These are phyloP conservation scores for Rhabdomys dilectus DNA, from an alignment of 2,113 vertebrate genomes.

Conservation along the genomic window DNA sequence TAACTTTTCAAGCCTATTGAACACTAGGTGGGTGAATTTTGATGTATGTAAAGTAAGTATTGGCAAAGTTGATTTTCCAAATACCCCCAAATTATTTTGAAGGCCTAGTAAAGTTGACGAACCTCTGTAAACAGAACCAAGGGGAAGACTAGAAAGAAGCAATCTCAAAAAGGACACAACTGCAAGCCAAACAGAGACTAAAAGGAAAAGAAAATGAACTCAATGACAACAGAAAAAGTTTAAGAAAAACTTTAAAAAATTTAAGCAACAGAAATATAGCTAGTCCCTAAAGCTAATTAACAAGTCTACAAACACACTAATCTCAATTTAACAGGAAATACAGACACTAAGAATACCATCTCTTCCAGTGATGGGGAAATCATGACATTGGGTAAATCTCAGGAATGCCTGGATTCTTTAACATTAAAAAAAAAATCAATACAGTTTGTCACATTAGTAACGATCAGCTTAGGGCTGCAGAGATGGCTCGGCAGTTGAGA, in stretches of 20 bases:
- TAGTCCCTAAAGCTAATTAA: background rate
- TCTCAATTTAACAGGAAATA: background rate
- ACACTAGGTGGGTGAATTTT: background rate
- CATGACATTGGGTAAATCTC: background rate
- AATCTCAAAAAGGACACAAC: background rate
- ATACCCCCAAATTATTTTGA: background rate
- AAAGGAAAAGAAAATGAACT: slow-evolving; percentile 23
- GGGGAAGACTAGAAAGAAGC: background rate
- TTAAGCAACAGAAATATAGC: background rate
- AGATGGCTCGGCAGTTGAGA: background rate
- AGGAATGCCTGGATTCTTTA: background rate
- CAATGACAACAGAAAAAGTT: background rate
- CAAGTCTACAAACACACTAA: background rate
- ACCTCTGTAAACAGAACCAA: background rate
- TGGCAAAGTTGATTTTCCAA: background rate
- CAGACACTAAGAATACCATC: background rate
- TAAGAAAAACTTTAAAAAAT: slow-evolving; percentile 42
- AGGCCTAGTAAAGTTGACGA: slow-evolving; percentile 11
- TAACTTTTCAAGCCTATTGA: background rate
- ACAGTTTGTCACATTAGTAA: slow-evolving; percentile 14
- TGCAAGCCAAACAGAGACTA: background rate
- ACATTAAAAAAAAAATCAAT: background rate
- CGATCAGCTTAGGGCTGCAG: background rate
- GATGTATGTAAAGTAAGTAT: background rate
- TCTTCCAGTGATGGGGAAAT: slow-evolving; percentile 42